phyloP scores from a whole-genome alignment of 1,140 invertebrate species.

The Apis cerana region DNA sequence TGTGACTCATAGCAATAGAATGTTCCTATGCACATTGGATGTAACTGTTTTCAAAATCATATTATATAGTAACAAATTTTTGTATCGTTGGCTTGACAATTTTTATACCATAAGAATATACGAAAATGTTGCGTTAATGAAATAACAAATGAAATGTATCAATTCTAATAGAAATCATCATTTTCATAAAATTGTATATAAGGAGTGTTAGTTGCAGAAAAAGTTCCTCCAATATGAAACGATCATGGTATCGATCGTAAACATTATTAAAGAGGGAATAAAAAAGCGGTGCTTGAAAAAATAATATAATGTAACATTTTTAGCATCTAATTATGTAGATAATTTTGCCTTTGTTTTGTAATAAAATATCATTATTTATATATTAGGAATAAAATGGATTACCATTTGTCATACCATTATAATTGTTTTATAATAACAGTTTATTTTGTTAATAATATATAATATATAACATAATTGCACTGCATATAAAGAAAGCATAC shows the following conservation, averaged over 20 bases:
- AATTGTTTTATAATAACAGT: not conserved
- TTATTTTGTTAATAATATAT: slow-evolving; percentile 33
- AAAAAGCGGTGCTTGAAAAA: slow-evolving; percentile 38
- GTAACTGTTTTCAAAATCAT: slow-evolving; percentile 48
- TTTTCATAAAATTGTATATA: slow-evolving; percentile 30
- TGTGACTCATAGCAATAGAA: slow-evolving; percentile 58
- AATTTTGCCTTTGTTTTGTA: slow-evolving; percentile 29
- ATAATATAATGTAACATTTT: slow-evolving; percentile 35
- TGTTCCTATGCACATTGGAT: slow-evolving; percentile 60
- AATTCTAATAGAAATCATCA: slow-evolving; percentile 18
- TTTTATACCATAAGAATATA: slow-evolving; percentile 15
- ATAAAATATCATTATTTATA: slow-evolving; percentile 24
- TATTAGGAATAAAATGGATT: slow-evolving; percentile 28
- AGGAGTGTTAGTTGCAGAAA: slow-evolving; percentile 24
- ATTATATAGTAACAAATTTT: slow-evolving; percentile 32
- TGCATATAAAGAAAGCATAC: not conserved
- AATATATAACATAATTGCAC: slow-evolving; percentile 26
- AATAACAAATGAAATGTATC: slow-evolving; percentile 11
- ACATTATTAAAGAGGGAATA: slow-evolving; percentile 31
- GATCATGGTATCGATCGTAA: slow-evolving; percentile 30
- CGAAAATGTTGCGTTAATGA: not conserved
- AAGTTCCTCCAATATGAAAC: slow-evolving; percentile 42
- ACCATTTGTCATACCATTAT: slow-evolving; percentile 18
- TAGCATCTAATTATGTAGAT: slow-evolving; percentile 30
- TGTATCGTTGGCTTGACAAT: slow-evolving; percentile 23